Percentiles rank a stretch among this genome's conserved stretches.
Conservation (phyloP, 2,113 vertebrate genomes). For the Triplophysa siluroides region DNA sequence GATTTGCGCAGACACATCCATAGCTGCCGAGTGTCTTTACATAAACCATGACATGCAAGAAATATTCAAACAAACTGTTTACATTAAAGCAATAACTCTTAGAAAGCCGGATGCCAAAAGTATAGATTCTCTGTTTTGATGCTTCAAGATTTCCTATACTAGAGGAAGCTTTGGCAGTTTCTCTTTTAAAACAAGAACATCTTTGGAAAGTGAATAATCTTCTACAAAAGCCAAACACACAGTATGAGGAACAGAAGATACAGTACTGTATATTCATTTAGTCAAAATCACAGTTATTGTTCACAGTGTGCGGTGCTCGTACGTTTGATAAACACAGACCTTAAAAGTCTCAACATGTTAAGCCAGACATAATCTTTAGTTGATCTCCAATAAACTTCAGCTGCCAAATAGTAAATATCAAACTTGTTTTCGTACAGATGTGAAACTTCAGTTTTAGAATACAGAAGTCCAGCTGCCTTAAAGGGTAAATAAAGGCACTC, state of each 20-base stretch:
- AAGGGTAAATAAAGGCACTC: constrained; percentile 65
- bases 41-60: constrained; percentile 25
- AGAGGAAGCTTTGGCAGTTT: constrained; percentile 23
- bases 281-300: neutral
- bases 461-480: constrained; percentile 31
- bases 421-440: neutral
- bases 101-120: too few relatives aligned
- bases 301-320: constrained; percentile 20
- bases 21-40: neutral
- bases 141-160: neutral
- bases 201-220: neutral
- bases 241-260: neutral
- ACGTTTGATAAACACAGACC: neutral
- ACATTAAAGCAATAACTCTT: too few relatives aligned
- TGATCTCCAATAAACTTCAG: constrained; percentile 1
- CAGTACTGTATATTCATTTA: neutral
- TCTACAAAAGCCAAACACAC: neutral
- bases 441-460: neutral
- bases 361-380: neutral
- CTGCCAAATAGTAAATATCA: neutral
- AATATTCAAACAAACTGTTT: too few relatives aligned
- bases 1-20: neutral
- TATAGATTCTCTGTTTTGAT: neutral
- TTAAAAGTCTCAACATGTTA: neutral
- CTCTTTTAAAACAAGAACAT: neutral